Conservation (phyloP, 1,140 invertebrate species). For the Medauroidea extradentata region DNA sequence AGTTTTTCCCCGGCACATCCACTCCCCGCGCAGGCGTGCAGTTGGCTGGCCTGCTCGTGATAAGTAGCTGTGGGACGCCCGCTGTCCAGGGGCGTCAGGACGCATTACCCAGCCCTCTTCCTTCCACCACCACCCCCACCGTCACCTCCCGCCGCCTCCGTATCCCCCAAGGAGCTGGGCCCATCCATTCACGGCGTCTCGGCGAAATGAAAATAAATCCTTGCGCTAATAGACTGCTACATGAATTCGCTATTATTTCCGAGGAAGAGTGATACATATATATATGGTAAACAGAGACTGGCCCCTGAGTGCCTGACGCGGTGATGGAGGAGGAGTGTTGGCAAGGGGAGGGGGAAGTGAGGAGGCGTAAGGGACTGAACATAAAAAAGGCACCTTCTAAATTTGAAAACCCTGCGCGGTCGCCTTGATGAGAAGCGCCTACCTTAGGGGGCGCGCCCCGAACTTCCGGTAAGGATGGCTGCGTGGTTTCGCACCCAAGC, state of each 20-base stretch:
- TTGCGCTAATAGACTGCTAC: conserved; percentile 49
- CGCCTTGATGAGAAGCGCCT: too few species aligned
- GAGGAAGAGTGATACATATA: conserved; percentile 35
- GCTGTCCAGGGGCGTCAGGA: too few species aligned
- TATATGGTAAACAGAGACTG: conserved; percentile 47
- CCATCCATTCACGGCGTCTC: too few species aligned
- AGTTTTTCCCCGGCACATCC: too few species aligned
- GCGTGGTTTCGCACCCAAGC: too few species aligned
- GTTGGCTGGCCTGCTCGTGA: too few species aligned
- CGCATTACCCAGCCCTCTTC: too few species aligned
- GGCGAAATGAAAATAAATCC: conserved; percentile 48
- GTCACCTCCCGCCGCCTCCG: neutral
- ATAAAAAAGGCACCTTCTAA: conserved; percentile 16
- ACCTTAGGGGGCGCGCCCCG: too few species aligned
- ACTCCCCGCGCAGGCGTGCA: too few species aligned
- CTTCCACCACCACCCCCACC: neutral
- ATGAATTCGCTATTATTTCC: conserved; percentile 50
- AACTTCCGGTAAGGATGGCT: too few species aligned
- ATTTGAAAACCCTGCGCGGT: conserved; percentile 5
- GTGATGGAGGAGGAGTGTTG: neutral
- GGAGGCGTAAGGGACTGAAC: neutral
- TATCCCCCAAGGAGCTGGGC: too few species aligned
- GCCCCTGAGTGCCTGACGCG: neutral
- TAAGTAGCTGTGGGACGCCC: too few species aligned
- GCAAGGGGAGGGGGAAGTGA: neutral